Percentiles rank a stretch among this genome's conserved stretches.
These are phyloP conservation scores for Aurelia aurita complex sp. Pacific DNA, from an alignment of 30 jellyfish, hydroid and myxozoan species.

Conservation along the genomic window DNA sequence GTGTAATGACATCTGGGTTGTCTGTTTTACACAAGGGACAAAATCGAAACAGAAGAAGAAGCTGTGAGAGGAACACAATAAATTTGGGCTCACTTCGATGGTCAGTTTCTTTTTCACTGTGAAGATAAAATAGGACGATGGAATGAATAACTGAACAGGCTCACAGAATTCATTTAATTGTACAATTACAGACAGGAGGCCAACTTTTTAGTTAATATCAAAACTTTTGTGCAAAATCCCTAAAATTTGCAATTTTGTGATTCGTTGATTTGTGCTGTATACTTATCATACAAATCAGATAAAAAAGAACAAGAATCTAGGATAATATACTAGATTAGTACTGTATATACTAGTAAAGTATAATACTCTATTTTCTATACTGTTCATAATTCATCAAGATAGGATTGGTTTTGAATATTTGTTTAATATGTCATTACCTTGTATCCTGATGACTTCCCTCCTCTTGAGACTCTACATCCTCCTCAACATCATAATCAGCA, in stretches of 20 bases:
- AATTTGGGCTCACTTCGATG: slow-evolving; percentile 20
- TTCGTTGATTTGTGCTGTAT: no score
- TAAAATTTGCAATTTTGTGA: no score
- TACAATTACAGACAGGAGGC: no score
- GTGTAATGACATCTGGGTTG: background rate
- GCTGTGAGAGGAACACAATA: slow-evolving; percentile 26
- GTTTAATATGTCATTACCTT: background rate
- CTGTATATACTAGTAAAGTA: background rate
- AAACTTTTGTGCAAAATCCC: no score
- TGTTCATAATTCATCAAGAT: background rate
- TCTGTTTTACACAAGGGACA: slow-evolving; percentile 14
- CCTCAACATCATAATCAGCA: background rate
- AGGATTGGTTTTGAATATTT: background rate
- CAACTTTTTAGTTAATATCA: no score
- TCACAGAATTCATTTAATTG: no score
- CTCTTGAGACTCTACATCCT: background rate
- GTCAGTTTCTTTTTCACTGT: slow-evolving; percentile 2
- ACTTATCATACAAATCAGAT: no score
- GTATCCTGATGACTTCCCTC: background rate
- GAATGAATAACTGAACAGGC: no score
- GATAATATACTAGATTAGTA: background rate
- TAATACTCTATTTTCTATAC: no score
- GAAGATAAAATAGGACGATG: background rate
- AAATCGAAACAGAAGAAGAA: slow-evolving; percentile 17
- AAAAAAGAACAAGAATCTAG: no score